phyloP scores from a whole-genome alignment of 1,140 invertebrate genomes.

The Trachymyrmex septentrionalis region DNA sequence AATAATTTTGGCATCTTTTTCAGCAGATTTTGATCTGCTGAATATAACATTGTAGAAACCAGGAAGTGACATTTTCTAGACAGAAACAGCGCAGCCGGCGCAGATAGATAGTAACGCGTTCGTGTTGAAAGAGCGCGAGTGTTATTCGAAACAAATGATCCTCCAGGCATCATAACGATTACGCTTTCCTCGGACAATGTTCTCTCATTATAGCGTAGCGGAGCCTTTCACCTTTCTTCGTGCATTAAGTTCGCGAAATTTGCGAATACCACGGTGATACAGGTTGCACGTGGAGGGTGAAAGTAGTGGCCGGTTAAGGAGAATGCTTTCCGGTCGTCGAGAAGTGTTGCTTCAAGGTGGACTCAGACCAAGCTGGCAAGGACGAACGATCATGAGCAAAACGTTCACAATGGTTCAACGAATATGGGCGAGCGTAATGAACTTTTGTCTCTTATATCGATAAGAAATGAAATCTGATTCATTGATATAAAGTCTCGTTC shows the following conservation, averaged over 20 bases:
- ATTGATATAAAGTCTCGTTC: no score
- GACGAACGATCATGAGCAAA: background rate
- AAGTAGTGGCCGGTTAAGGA: slow-evolving; percentile 48
- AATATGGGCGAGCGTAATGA: background rate
- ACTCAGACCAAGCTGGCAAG: background rate
- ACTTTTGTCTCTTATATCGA: background rate
- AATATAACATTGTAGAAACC: slow-evolving; percentile 25
- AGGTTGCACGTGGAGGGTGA: slow-evolving; percentile 43
- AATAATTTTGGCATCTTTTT: background rate
- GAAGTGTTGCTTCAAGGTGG: slow-evolving; percentile 21
- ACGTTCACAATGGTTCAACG: background rate
- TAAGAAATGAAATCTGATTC: background rate
- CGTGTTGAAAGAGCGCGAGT: slow-evolving; percentile 15
- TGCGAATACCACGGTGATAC: slow-evolving; percentile 48
- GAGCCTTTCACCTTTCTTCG: slow-evolving; percentile 67
- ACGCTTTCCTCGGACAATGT: slow-evolving; percentile 6
- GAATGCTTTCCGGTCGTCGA: slow-evolving; percentile 12
- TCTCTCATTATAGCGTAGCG: background rate
- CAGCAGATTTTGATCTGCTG: background rate
- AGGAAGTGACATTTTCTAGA: slow-evolving; percentile 38
- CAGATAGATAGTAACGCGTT: background rate
- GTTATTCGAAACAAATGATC: background rate
- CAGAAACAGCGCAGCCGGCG: background rate
- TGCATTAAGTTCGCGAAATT: slow-evolving; percentile 43
- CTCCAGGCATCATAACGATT: slow-evolving; percentile 47